These are phyloP conservation scores for Gymnobelideus leadbeateri DNA, from an alignment of 2,113 vertebrate species.

Conservation along the genomic window DNA sequence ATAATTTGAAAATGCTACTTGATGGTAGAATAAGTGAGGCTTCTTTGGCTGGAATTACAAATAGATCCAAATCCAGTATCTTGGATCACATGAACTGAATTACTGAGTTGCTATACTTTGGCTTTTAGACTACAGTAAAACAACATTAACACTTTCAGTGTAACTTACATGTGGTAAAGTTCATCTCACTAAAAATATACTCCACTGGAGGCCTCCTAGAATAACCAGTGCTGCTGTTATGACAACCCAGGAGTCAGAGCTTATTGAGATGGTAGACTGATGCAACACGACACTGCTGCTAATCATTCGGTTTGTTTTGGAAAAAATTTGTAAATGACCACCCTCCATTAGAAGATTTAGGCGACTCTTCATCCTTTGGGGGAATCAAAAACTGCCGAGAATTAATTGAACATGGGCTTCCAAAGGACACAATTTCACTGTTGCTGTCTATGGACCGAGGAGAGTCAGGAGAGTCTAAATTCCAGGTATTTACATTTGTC, in stretches of 20 bases:
- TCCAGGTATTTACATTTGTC: slow-evolving; percentile 87
- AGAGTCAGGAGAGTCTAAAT: slow-evolving; percentile 87
- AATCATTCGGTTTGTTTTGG: slow-evolving; percentile 88
- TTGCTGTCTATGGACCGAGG: slow-evolving; percentile 85
- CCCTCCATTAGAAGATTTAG: slow-evolving; percentile 82
- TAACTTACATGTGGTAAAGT: slow-evolving; percentile 62
- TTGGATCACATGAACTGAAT: slow-evolving; percentile 64
- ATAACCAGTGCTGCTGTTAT: slow-evolving; percentile 49
- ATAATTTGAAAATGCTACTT: slow-evolving; percentile 65
- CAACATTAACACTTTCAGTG: slow-evolving; percentile 69
- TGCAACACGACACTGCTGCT: slow-evolving; percentile 32
- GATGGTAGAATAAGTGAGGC: slow-evolving; percentile 59
- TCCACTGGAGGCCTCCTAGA: slow-evolving; percentile 77
- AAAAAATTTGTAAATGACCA: slow-evolving; percentile 89
- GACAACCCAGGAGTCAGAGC: slow-evolving; percentile 64
- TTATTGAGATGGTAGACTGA: slow-evolving; percentile 81
- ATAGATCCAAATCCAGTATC: slow-evolving; percentile 57
- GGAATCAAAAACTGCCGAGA: slow-evolving; percentile 97
- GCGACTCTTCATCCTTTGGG: slow-evolving; percentile 87
- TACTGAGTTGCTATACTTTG: slow-evolving; percentile 61
- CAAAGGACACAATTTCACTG: slow-evolving; percentile 89
- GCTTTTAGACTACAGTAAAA: slow-evolving; percentile 68
- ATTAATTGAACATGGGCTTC: slow-evolving; percentile 94
- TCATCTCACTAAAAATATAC: slow-evolving; percentile 67
- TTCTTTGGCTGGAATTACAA: slow-evolving; percentile 75